phyloP scores from a whole-genome alignment of 2,888 invertebrate genomes.

The Xiphydria camelus region DNA sequence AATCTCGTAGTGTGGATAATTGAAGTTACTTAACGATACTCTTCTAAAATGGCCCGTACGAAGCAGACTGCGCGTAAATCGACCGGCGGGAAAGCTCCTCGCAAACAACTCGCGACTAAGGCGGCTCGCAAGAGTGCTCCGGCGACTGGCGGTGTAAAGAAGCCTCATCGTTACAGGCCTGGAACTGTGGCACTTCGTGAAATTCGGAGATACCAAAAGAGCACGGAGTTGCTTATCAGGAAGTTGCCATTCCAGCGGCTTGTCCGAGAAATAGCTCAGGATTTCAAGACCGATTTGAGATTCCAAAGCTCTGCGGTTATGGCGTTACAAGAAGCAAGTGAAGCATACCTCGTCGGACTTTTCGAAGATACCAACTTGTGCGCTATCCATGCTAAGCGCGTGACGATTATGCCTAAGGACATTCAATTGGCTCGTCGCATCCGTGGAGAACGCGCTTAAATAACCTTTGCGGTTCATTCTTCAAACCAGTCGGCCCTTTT shows the following conservation, averaged over 20 bases:
- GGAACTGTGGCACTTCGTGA: constrained; percentile 75
- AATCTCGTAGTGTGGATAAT: too few species aligned
- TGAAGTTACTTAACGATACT: background rate
- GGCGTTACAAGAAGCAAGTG: constrained; percentile 67
- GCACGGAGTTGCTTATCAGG: constrained; percentile 71
- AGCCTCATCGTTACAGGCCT: constrained; percentile 71
- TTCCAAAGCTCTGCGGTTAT: constrained; percentile 74
- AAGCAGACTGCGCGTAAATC: constrained; percentile 74
- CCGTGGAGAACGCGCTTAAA: constrained; percentile 17
- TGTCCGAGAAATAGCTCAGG: constrained; percentile 75
- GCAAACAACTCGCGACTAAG: constrained; percentile 66
- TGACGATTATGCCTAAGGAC: constrained; percentile 19
- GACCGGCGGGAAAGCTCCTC: constrained; percentile 64
- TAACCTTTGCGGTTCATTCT: constrained; percentile 7
- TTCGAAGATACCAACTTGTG: constrained; percentile 16
- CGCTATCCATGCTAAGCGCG: constrained; percentile 15
- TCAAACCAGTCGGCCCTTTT: constrained; percentile 16
- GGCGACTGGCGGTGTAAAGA: constrained; percentile 74
- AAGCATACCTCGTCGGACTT: constrained; percentile 65
- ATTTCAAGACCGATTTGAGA: constrained; percentile 72
- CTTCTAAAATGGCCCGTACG: constrained; percentile 68
- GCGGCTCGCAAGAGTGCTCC: constrained; percentile 74
- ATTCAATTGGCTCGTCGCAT: constrained; percentile 17
- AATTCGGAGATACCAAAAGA: constrained; percentile 74
- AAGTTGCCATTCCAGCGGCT: constrained; percentile 74